Conservation (phyloP, 30 jellyfish, hydroid and myxozoan species). For the Aurelia aurita region DNA sequence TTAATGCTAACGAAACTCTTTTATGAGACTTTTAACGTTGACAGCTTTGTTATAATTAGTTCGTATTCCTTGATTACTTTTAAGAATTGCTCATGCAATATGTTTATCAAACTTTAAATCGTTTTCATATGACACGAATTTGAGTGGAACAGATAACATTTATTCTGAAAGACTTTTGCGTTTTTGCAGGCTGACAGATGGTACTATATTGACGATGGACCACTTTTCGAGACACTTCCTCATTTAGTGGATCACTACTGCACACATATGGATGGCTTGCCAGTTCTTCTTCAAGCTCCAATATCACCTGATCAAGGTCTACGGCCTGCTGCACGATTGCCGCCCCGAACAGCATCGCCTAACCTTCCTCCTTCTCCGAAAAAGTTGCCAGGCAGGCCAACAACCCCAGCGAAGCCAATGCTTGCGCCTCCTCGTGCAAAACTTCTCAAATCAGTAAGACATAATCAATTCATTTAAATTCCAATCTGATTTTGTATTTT, state of each 20-base stretch:
- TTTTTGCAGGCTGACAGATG: slow-evolving; percentile 92
- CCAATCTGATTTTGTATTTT: too few species aligned
- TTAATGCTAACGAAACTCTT: too few species aligned
- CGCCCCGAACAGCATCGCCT: slow-evolving; percentile 51
- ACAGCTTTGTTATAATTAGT: too few species aligned
- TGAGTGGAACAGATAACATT: too few species aligned
- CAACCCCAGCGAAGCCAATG: slow-evolving; percentile 37
- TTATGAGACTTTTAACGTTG: too few species aligned
- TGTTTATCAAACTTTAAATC: too few species aligned
- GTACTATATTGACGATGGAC: slow-evolving; percentile 98
- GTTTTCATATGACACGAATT: too few species aligned
- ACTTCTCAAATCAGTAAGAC: slow-evolving; percentile 15
- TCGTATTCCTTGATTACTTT: too few species aligned
- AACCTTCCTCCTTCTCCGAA: slow-evolving; percentile 14
- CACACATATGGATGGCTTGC: slow-evolving; percentile 92
- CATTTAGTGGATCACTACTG: slow-evolving; percentile 91
- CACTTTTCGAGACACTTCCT: slow-evolving; percentile 93
- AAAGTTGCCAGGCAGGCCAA: slow-evolving; percentile 7
- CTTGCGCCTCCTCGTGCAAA: slow-evolving; percentile 41
- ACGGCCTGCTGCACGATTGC: slow-evolving; percentile 74
- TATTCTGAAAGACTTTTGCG: background rate
- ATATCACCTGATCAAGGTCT: slow-evolving; percentile 51
- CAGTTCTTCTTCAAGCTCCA: slow-evolving; percentile 68
- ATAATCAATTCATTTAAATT: too few species aligned
- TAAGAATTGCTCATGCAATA: too few species aligned